Evolutionary conservation across 1,140 invertebrate genomes (phyloP).

Genomic region (Neodiprion virginianus): DNA sequence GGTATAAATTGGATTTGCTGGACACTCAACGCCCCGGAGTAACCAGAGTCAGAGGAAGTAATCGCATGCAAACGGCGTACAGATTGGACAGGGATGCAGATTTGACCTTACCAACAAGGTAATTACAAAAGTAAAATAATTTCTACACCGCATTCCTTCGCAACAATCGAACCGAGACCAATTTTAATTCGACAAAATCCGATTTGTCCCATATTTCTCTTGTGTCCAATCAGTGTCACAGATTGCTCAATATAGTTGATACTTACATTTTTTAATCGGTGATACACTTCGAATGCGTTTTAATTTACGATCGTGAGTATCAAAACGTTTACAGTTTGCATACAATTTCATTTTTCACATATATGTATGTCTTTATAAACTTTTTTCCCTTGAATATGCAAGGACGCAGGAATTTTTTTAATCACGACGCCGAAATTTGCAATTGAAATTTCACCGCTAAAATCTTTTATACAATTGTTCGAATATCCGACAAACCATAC

Average conservation of each 20-base stretch:
- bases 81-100: slow-evolving; percentile 74
- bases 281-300: background rate
- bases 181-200: no score
- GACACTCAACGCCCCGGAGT: slow-evolving; percentile 70
- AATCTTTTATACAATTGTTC: no score
- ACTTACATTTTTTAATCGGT: background rate
- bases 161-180: background rate
- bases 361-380: no score
- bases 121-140: slow-evolving; percentile 26
- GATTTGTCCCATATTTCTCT: background rate
- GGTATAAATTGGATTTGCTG: slow-evolving; percentile 73
- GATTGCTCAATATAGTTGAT: background rate
- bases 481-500: no score
- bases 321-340: no score
- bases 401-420: no score
- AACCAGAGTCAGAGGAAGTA: slow-evolving; percentile 74
- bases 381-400: no score
- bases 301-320: background rate
- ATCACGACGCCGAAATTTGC: no score
- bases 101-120: slow-evolving; percentile 74
- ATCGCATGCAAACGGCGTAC: slow-evolving; percentile 78
- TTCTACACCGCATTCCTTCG: background rate
- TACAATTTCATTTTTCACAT: no score
- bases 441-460: no score
- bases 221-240: background rate